Evolutionary conservation across 2,797 vertebrate genomes (phyloP).

Genomic region (Aeoliscus strigatus): DNA sequence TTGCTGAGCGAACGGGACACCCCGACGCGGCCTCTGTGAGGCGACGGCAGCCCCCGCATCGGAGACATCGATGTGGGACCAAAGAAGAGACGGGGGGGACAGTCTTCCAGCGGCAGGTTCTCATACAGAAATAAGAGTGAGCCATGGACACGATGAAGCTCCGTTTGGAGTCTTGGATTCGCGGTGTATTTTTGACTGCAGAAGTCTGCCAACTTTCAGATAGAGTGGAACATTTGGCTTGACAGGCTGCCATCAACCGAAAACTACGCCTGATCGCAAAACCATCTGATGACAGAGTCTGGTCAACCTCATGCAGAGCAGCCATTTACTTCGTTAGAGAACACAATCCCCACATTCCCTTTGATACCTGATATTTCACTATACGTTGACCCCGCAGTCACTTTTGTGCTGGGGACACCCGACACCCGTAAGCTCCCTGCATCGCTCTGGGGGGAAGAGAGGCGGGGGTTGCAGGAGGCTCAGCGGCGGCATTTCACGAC

Average conservation of each 20-base stretch:
- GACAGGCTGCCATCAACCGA: conserved; percentile 23
- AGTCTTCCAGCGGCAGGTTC: conserved; percentile 38
- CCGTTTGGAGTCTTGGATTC: conserved; percentile 14
- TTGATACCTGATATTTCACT: conserved; percentile 60
- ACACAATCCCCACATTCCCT: conserved; percentile 28
- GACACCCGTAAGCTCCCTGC: conserved; percentile 52
- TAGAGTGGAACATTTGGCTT: conserved; percentile 4
- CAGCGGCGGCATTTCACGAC: conserved; percentile 42
- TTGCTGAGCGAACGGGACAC: conserved; percentile 49
- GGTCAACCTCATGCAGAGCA: conserved; percentile 20
- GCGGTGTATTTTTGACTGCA: conserved; percentile 29
- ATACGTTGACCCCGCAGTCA: conserved; percentile 43
- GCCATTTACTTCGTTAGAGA: conserved; percentile 24
- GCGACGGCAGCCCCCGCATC: conserved; percentile 56
- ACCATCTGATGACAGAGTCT: conserved; percentile 25
- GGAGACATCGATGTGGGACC: conserved; percentile 37
- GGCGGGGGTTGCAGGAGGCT: conserved; percentile 22
- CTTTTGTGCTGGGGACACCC: conserved; percentile 52
- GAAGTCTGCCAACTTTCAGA: conserved; percentile 11
- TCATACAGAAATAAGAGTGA: conserved; percentile 34
- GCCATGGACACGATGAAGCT: conserved; percentile 35
- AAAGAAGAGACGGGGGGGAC: conserved; percentile 46
- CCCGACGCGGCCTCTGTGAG: conserved; percentile 36
- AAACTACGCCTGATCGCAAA: conserved; percentile 24
- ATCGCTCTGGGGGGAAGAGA: conserved; percentile 10